Evolutionary conservation across 2,113 vertebrate species (phyloP).

Genomic region (Pterophyllum scalare): DNA sequence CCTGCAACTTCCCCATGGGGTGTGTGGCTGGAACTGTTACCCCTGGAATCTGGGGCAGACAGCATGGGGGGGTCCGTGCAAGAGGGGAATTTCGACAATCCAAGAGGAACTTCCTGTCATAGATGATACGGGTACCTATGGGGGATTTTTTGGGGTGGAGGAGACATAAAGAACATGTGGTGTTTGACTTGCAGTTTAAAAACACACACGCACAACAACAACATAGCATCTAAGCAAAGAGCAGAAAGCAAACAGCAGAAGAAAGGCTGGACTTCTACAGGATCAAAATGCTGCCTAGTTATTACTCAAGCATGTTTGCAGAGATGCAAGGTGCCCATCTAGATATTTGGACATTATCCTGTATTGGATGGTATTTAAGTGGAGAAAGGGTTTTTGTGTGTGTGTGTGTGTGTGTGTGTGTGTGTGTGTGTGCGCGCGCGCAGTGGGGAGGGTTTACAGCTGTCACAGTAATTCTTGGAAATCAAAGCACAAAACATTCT

Average conservation of each 20-base stretch:
- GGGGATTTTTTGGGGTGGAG: no score
- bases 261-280: neutral
- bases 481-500: conserved; percentile 57
- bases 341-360: neutral
- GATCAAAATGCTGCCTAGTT: neutral
- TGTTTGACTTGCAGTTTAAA: neutral
- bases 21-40: conserved; percentile 86
- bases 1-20: conserved; percentile 85
- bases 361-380: neutral
- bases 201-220: neutral
- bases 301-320: neutral
- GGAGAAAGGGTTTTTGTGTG: neutral
- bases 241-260: neutral
- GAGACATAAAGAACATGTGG: neutral
- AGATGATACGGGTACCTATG: conserved; percentile 91
- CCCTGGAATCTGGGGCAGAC: conserved; percentile 91
- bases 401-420: neutral
- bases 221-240: neutral
- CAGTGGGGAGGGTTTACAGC: conserved; percentile 24
- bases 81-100: conserved; percentile 93
- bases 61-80: conserved; percentile 90
- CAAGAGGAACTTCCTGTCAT: conserved; percentile 93
- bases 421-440: neutral
- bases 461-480: conserved; percentile 71
- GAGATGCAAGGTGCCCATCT: neutral